A percentile compares a stretch with the other conserved stretches of the same genome.
These are phyloP conservation scores for Melanostoma mellinum DNA, from an alignment of 2,888 invertebrate species.

Conservation along the genomic window DNA sequence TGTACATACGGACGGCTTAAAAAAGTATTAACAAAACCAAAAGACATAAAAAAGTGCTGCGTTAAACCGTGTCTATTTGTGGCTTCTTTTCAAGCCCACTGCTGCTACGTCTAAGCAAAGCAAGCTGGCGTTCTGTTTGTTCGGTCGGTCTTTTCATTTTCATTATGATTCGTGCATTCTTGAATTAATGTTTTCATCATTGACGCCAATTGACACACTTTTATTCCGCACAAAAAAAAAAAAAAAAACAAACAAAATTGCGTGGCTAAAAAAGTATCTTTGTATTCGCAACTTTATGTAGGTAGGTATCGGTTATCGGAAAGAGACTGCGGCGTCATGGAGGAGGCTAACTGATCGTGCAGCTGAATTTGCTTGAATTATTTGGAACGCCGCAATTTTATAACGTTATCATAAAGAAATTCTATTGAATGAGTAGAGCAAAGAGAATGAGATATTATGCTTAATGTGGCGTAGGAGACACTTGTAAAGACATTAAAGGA, in stretches of 20 bases:
- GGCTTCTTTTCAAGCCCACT: constrained; percentile 62
- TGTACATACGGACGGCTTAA: constrained; percentile 38
- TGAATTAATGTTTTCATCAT: constrained; percentile 71
- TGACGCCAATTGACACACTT: constrained; percentile 73
- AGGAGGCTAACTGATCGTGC: constrained; percentile 8
- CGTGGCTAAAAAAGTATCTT: constrained; percentile 31
- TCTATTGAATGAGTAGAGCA: constrained; percentile 34
- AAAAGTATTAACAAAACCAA: constrained; percentile 54
- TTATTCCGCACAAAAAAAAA: constrained; percentile 60
- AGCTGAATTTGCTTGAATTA: constrained; percentile 45
- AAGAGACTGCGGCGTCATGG: not conserved
- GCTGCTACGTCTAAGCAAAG: not conserved
- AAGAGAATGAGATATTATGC: constrained; percentile 32
- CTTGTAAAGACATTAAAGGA: constrained; percentile 64
- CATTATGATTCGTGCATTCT: constrained; percentile 66
- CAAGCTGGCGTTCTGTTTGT: not conserved
- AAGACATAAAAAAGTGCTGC: constrained; percentile 57
- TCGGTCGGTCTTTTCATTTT: constrained; percentile 26
- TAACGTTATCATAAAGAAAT: constrained; percentile 44
- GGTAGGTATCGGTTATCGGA: not conserved
- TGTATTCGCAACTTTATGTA: constrained; percentile 33
- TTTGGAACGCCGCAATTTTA: constrained; percentile 43
- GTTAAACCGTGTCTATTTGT: constrained; percentile 51
- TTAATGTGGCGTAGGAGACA: constrained; percentile 27
- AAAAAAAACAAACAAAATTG: constrained; percentile 32